A percentile compares a stretch with the other conserved stretches of the same genome.
Conservation (phyloP, 2,888 invertebrate genomes). For the Acanthoscelides obtectus region DNA sequence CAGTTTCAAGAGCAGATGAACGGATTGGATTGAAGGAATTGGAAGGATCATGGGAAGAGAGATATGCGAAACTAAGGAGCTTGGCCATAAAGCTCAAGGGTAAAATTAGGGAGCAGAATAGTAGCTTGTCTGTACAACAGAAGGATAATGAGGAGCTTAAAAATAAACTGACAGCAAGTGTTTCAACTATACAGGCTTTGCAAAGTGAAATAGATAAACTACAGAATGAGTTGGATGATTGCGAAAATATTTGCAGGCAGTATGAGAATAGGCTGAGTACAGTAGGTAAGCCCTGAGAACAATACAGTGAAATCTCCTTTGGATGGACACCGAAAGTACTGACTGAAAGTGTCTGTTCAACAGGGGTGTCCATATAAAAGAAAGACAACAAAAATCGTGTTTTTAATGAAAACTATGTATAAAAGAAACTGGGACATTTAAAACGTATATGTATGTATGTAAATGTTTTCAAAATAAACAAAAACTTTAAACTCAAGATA, state of each 20-base stretch:
- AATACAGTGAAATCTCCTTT: no score
- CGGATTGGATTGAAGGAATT: conserved; percentile 64
- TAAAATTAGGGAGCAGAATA: conserved; percentile 67
- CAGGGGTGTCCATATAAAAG: no score
- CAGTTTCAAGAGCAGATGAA: conserved; percentile 70
- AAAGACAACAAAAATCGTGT: no score
- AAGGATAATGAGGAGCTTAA: conserved; percentile 57
- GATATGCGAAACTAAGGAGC: conserved; percentile 66
- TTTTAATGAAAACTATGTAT: no score
- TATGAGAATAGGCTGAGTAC: conserved; percentile 34
- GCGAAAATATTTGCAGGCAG: conserved; percentile 39
- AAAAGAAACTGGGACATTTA: no score
- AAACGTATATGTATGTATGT: no score
- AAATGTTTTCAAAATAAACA: no score
- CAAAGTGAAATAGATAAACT: conserved; percentile 40
- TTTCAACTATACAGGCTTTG: conserved; percentile 39
- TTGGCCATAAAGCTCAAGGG: conserved; percentile 82
- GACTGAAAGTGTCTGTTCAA: no score
- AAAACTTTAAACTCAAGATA: no score
- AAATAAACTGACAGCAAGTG: conserved; percentile 47
- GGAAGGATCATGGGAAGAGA: conserved; percentile 74
- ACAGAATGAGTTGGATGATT: conserved; percentile 44
- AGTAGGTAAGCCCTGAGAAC: no score
- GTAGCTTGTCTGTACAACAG: conserved; percentile 56
- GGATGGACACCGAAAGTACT: no score